These are phyloP conservation scores for Diachasma alloeum DNA, from an alignment of 1,140 invertebrate genomes.

Conservation along the genomic window DNA sequence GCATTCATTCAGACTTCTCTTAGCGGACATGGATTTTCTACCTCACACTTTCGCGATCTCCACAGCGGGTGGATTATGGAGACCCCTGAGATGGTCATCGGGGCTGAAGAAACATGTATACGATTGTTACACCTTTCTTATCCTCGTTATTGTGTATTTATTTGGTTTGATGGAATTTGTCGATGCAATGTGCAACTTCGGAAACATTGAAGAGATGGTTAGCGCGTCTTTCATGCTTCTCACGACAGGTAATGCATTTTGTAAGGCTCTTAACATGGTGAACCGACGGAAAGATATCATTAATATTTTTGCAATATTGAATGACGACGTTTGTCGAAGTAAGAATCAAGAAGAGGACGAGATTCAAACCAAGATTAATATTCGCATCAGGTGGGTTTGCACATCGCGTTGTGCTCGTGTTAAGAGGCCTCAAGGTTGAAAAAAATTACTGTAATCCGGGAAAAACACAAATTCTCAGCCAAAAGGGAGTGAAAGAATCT, in stretches of 20 bases:
- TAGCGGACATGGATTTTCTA: background rate
- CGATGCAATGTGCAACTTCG: background rate
- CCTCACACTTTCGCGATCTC: conserved; percentile 6
- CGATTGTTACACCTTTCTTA: conserved; percentile 1
- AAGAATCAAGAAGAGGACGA: conserved; percentile 19
- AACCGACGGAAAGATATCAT: conserved; percentile 18
- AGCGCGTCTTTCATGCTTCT: conserved; percentile 39
- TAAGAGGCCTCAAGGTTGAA: too few relatives aligned
- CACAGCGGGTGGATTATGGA: conserved; percentile 19
- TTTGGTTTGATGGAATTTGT: conserved; percentile 16
- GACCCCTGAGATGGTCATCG: conserved; percentile 4
- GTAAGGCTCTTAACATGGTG: conserved; percentile 28
- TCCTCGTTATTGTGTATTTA: background rate
- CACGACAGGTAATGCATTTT: conserved; percentile 18
- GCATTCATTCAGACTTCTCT: background rate
- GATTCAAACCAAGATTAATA: conserved; percentile 21
- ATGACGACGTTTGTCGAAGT: conserved; percentile 22
- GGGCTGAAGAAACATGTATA: conserved; percentile 10
- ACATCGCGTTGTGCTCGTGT: too few relatives aligned
- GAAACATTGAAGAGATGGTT: conserved; percentile 25
- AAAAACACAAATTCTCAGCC: too few relatives aligned
- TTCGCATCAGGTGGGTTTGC: background rate
- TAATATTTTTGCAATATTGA: conserved; percentile 8
- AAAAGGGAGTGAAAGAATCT: too few relatives aligned
- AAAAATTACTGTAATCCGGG: too few relatives aligned